Conservation (phyloP, 1,140 invertebrate species). For the Nixonia krombeini region DNA sequence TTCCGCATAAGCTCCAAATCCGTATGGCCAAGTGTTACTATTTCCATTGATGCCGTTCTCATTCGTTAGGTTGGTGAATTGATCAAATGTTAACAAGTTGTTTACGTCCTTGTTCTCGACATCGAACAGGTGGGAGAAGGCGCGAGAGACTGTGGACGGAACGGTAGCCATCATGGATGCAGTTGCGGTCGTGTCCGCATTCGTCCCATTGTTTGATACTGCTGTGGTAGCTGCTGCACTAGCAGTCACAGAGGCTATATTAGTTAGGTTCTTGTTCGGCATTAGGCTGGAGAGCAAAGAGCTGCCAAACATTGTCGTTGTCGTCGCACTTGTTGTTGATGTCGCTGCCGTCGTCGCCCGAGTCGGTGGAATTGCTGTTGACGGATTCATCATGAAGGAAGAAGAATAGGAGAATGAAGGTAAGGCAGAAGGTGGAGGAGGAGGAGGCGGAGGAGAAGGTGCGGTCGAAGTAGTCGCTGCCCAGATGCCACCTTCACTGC, state of each 20-base stretch:
- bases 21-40: slow-evolving; percentile 17
- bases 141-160: slow-evolving; percentile 67
- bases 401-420: neutral
- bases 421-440: no score
- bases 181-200: slow-evolving; percentile 62
- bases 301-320: slow-evolving; percentile 18
- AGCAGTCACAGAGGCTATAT: slow-evolving; percentile 14
- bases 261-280: neutral
- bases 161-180: slow-evolving; percentile 65
- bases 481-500: no score
- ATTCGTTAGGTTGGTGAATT: slow-evolving; percentile 29
- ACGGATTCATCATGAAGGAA: slow-evolving; percentile 9
- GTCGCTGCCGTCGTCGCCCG: neutral
- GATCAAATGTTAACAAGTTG: slow-evolving; percentile 38
- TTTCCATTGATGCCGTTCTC: slow-evolving; percentile 59
- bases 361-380: no score
- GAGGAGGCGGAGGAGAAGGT: no score
- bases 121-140: slow-evolving; percentile 38
- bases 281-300: neutral
- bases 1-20: slow-evolving; percentile 72
- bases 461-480: slow-evolving; percentile 21
- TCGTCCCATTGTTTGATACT: slow-evolving; percentile 26
- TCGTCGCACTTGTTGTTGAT: slow-evolving; percentile 30
- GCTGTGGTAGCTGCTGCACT: slow-evolving; percentile 36
- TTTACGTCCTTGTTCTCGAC: slow-evolving; percentile 59